Evolutionary conservation across 2,113 vertebrate species (phyloP).

Genomic region (Dipodomys stephensi): DNA sequence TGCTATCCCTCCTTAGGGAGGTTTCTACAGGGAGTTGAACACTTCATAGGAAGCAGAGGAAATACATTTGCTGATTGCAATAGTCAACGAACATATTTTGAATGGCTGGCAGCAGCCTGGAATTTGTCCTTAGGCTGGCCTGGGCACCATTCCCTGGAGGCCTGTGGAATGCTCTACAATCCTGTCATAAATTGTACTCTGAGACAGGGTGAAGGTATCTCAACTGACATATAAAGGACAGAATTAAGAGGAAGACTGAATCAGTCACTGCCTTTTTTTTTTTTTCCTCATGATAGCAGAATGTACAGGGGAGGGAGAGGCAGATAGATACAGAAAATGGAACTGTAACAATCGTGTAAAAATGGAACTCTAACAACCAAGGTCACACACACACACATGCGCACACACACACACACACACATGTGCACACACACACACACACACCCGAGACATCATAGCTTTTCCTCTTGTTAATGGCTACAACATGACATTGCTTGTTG

Average conservation of each 20-base stretch:
- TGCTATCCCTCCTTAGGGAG: background rate
- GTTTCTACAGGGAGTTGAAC: background rate
- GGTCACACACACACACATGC: too few relatives aligned
- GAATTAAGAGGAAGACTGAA: constrained; percentile 12
- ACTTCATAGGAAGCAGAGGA: background rate
- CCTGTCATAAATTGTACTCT: background rate
- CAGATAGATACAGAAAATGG: background rate
- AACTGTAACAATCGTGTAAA: constrained; percentile 38
- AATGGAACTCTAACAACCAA: background rate
- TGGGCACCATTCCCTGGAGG: background rate
- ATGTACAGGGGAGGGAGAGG: background rate
- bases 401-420: too few relatives aligned
- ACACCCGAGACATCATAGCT: background rate
- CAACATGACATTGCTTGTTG: background rate
- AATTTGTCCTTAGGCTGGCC: constrained; percentile 13
- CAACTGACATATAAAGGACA: background rate
- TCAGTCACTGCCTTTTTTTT: background rate
- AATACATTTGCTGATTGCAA: constrained; percentile 6
- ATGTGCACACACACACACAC: too few relatives aligned
- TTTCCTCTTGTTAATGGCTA: background rate
- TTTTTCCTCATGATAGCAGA: background rate
- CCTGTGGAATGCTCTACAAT: background rate
- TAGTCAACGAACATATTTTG: background rate
- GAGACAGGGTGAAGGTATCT: background rate
- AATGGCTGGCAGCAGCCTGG: constrained; percentile 16